A percentile compares a stretch with the other conserved stretches of the same genome.
Evolutionary conservation across 2,888 invertebrate genomes (phyloP).

Genomic region (Mayetiola destructor): DNA sequence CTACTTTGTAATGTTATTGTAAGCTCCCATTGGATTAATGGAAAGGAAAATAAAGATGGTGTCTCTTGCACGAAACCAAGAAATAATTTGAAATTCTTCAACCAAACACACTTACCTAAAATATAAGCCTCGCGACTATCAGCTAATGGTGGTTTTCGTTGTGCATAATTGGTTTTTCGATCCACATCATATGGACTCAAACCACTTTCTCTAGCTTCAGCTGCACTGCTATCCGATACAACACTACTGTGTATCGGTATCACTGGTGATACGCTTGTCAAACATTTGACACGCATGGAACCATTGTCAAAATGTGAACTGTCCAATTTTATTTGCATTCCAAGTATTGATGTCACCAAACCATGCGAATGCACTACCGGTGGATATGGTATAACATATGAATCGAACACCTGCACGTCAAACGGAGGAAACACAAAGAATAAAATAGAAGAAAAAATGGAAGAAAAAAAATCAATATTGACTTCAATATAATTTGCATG

Average conservation of each 20-base stretch:
- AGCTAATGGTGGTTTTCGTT: conserved; percentile 37
- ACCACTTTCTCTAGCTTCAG: neutral
- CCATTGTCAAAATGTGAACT: conserved; percentile 43
- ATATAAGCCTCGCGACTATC: conserved; percentile 46
- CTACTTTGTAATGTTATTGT: neutral
- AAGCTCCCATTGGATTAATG: neutral
- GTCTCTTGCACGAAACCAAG: neutral
- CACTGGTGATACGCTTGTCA: conserved; percentile 44
- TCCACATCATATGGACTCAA: neutral
- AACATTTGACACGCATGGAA: conserved; percentile 46
- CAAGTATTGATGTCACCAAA: conserved; percentile 42
- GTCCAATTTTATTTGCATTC: conserved; percentile 41
- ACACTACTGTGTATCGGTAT: conserved; percentile 45
- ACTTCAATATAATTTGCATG: neutral
- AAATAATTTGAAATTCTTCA: conserved; percentile 2
- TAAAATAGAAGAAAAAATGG: neutral
- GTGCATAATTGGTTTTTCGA: conserved; percentile 25
- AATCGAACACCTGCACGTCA: conserved; percentile 36
- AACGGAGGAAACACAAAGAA: conserved; percentile 15
- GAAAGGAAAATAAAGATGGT: neutral
- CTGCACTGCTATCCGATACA: conserved; percentile 30
- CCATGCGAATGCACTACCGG: conserved; percentile 42
- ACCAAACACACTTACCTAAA: conserved; percentile 37
- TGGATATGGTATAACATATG: conserved; percentile 38
- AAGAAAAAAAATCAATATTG: neutral